Base-by-base conservation (phyloP, 1,140 invertebrate genomes). In the Whitmania pigra region DNA sequence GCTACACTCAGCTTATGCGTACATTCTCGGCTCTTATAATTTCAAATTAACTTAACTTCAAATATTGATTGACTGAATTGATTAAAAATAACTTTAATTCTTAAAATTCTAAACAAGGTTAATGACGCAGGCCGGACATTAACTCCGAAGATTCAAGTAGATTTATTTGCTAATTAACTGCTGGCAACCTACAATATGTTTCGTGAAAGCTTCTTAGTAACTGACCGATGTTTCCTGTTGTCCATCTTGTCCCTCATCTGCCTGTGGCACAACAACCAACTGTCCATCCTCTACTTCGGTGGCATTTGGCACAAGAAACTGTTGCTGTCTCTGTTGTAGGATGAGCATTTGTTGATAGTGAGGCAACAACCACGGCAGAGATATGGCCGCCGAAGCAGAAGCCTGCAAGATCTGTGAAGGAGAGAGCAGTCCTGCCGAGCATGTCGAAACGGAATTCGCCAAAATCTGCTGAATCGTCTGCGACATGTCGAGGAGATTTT, bases 301-400 rank as follows among this genome's bases (percentile, higher is more conserved):
- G 5, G 53, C 17, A 31, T 54, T 53, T 43, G 40, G 49, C 53
- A 53, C 25, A 27, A 53, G 69, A 27, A 53, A 54, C 43, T 36
- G 69, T 49, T 70, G n/a, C 17, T 49, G 69, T 53, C 53, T 25
- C 25, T 70, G 69, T 36, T 70, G 69, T 53, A 70, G 53, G 17
- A 70, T 27, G 36, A 70, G 43, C 69, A 70, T 70, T 53, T 70
- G 69, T 31, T 70, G 69, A 49, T 70, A 70, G 67, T 68, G 67
- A 25, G 69, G 69, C 53, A 70, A 20, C 20, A 70, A 49, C 69
- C 69, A 70, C 18, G 69, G 69, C 11, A 70, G 69, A 22, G 69
- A 70, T 27, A 70, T 36, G 29, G 36, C 69, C 29, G 69, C n/a
- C n/a, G 69, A 70, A 27, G 40, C 53, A n/a, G 69, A 70, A 9